Base-by-base conservation (phyloP, 2,888 invertebrate genomes). In the Argyresthia albistria region DNA sequence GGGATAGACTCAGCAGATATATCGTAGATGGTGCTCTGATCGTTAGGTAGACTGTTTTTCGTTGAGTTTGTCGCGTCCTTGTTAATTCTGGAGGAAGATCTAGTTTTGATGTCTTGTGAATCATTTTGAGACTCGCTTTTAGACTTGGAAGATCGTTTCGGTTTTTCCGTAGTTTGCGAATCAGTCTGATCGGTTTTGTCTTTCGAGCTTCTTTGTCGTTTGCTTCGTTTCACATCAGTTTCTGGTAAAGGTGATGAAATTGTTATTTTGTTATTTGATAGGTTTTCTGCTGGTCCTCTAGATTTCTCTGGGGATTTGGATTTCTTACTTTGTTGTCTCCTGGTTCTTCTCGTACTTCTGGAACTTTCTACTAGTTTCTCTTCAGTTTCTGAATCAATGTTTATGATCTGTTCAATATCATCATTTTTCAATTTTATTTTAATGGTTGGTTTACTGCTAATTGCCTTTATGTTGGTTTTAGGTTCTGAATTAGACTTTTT, bases 1-100 rank as follows among this genome's bases (percentile, higher is more conserved):
- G 55, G 39, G 53, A 69, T 66, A 0, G 78, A 75, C 12, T 66
- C 73, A 0, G 73, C 67, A 0, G 80, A 80, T 10, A 69, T 36
- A 56, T 69, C 72, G 52, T 80, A 81, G 0, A 81, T 72, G 0
- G 68, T 63, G 58, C 83, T 84, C 45, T 74, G 65, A 49, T 82
- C 78, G 14, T 64, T 25, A 4, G 25, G 61, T 7, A 45, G 36
- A 12, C 16, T 35, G 11, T 14, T 25, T 35, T 10, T 36, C 25
- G 35, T 4, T 46, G 7, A 43, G 12, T 36, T 46, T 36, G 25
- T 6, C 12, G 45, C 46, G 11, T 52, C 25, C 14, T 16, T 50
- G n/a, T 14, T 43, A 12, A 42, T 14, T 45, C 25, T 39, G 16
- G n/a, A 36, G 37, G 9, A 36, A 37, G 16, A 9, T 51, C 37